Conservation (phyloP, 2,888 invertebrate genomes). For the Drosophila affinis region DNA sequence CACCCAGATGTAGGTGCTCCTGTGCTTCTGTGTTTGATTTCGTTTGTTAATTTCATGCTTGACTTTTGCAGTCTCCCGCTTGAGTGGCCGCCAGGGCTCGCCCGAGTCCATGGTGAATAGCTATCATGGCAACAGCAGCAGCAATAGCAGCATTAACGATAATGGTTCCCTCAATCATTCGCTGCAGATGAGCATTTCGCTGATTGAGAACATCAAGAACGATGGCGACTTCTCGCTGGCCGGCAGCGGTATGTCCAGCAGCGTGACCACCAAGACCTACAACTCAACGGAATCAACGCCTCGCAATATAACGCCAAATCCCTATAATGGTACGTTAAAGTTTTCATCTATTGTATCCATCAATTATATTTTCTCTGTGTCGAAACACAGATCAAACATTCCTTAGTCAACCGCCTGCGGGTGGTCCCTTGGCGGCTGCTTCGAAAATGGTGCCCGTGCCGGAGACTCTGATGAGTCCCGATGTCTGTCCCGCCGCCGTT, state of each 20-base stretch:
- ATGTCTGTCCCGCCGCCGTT: conserved; percentile 84
- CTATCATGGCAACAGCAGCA: conserved; percentile 86
- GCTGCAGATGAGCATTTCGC: conserved; percentile 83
- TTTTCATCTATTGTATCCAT: neutral
- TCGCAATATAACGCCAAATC: conserved; percentile 82
- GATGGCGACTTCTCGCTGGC: conserved; percentile 84
- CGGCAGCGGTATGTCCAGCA: conserved; percentile 71
- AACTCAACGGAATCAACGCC: conserved; percentile 82
- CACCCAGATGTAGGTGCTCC: conserved; percentile 81
- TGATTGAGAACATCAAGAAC: conserved; percentile 83
- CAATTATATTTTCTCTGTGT: neutral
- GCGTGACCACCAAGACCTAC: conserved; percentile 76
- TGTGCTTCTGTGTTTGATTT: neutral
- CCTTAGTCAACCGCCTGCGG: conserved; percentile 63
- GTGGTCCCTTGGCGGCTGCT: conserved; percentile 89
- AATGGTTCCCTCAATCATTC: conserved; percentile 77
- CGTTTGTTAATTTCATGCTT: conserved; percentile 27
- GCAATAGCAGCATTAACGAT: conserved; percentile 74
- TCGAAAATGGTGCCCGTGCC: conserved; percentile 95
- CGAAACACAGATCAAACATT: conserved; percentile 72
- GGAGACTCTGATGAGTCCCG: conserved; percentile 93
- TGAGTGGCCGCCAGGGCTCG: conserved; percentile 85
- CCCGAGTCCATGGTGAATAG: conserved; percentile 90
- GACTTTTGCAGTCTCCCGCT: conserved; percentile 81
- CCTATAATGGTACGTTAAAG: conserved; percentile 78